Evolutionary conservation across 2,113 vertebrate species (phyloP).

Genomic region (Numida meleagris): DNA sequence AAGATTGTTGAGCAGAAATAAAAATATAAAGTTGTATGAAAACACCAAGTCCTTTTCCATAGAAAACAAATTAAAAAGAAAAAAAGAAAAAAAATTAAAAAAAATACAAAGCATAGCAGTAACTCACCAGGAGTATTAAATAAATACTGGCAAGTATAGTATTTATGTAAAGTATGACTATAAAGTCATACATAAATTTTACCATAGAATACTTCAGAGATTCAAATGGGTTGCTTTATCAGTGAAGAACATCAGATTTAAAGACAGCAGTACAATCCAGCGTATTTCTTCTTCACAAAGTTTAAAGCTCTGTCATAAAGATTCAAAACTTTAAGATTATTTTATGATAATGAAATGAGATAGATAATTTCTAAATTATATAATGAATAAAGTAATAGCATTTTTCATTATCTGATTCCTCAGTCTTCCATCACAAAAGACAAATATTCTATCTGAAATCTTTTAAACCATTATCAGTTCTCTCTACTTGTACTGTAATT

Average conservation of each 20-base stretch:
- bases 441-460: constrained; percentile 26
- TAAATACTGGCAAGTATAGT: neutral
- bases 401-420: constrained; percentile 32
- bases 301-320: neutral
- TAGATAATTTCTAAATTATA: constrained; percentile 14
- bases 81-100: neutral
- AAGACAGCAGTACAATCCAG: neutral
- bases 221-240: neutral
- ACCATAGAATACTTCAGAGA: neutral
- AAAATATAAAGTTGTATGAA: neutral
- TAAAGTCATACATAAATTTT: neutral
- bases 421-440: constrained; percentile 31
- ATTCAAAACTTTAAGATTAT: neutral
- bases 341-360: constrained; percentile 45
- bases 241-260: neutral
- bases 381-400: constrained; percentile 31
- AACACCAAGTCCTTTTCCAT: neutral
- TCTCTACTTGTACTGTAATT: neutral
- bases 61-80: neutral
- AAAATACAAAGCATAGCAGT: neutral
- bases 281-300: neutral
- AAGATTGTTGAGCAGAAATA: neutral
- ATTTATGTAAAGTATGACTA: neutral
- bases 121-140: neutral
- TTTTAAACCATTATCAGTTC: constrained; percentile 4